Evolutionary conservation across 2,888 invertebrate genomes (phyloP).

Genomic region (Petrolisthes cinctipes): DNA sequence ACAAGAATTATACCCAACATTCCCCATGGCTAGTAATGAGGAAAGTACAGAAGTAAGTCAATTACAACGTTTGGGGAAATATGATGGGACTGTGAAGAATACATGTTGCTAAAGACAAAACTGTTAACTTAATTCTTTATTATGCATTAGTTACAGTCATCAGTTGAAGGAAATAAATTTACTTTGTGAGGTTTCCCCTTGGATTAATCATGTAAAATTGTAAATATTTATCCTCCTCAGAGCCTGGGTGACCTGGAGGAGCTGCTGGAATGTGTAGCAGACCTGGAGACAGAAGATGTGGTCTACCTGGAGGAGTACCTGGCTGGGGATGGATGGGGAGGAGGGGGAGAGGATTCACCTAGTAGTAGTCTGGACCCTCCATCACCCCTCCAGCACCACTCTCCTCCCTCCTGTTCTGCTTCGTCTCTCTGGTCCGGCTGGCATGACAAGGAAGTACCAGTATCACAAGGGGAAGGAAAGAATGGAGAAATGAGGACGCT

Average conservation of each 20-base stretch:
- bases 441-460: too few relatives aligned
- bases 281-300: slow-evolving; percentile 37
- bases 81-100: too few relatives aligned
- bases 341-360: not conserved
- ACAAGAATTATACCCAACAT: too few relatives aligned
- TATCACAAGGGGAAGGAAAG: not conserved
- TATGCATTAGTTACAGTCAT: too few relatives aligned
- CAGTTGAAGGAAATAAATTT: too few relatives aligned
- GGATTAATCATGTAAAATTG: not conserved
- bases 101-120: too few relatives aligned
- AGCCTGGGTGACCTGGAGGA: slow-evolving; percentile 34
- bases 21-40: too few relatives aligned
- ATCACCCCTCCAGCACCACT: not conserved
- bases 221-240: not conserved
- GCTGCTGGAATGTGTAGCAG: slow-evolving; percentile 11
- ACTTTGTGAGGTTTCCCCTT: not conserved
- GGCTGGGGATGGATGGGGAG: not conserved
- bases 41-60: too few relatives aligned
- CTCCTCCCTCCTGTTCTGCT: not conserved
- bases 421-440: not conserved
- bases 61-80: too few relatives aligned
- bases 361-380: not conserved
- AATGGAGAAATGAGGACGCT: not conserved
- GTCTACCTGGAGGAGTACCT: slow-evolving; percentile 42
- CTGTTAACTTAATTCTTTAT: too few relatives aligned